Evolutionary conservation across 1,140 invertebrate species (phyloP).

Genomic region (Leptinotarsa lineolata): DNA sequence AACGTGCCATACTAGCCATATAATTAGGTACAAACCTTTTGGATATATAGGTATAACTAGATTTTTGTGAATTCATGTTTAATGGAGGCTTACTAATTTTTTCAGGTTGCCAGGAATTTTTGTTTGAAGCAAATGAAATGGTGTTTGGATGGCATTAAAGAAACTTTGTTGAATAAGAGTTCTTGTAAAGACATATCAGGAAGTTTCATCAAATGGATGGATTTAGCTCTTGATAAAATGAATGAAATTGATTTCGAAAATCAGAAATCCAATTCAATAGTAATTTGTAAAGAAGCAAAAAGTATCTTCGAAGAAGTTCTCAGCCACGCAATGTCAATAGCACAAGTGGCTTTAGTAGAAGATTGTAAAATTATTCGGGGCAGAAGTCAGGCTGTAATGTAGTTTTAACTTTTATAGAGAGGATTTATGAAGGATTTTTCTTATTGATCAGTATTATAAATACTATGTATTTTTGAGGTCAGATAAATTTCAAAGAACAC

Average conservation of each 20-base stretch:
- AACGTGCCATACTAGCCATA: no score
- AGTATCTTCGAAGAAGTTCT: slow-evolving; percentile 47
- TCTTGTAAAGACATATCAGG: slow-evolving; percentile 22
- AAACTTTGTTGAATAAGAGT: slow-evolving; percentile 13
- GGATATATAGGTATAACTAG: no score
- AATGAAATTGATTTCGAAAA: slow-evolving; percentile 40
- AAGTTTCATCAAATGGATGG: slow-evolving; percentile 49
- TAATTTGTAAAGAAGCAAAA: slow-evolving; percentile 29
- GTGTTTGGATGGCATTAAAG: slow-evolving; percentile 37
- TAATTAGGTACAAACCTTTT: no score
- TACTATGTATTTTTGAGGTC: no score
- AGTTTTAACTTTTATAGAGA: not conserved
- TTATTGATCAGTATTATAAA: no score
- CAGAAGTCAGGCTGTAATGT: slow-evolving; percentile 38
- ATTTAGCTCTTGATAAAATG: slow-evolving; percentile 44
- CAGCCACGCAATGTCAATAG: slow-evolving; percentile 51
- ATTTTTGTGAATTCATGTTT: no score
- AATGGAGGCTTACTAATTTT: not conserved
- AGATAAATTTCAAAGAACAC: no score
- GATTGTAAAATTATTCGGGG: slow-evolving; percentile 49
- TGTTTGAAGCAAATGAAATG: slow-evolving; percentile 38
- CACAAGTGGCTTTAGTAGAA: slow-evolving; percentile 46
- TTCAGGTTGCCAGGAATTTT: slow-evolving; percentile 38
- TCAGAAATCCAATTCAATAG: slow-evolving; percentile 22
- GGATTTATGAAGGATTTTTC: not conserved